Evolutionary conservation across 2,113 vertebrate species (phyloP).

Genomic region (Chloebia gouldiae): DNA sequence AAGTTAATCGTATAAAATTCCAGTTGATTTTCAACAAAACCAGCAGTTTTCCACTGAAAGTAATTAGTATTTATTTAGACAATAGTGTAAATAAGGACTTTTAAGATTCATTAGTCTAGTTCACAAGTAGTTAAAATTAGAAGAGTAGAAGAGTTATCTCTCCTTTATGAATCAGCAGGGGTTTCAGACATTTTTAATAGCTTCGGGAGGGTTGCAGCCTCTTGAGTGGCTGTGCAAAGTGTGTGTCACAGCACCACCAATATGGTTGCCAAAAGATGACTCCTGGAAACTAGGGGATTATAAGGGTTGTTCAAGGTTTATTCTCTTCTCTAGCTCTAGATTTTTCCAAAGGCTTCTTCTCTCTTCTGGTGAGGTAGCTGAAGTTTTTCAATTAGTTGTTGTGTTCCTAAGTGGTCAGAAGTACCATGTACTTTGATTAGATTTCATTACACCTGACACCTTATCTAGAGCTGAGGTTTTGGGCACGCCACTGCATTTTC

Average conservation of each 20-base stretch:
- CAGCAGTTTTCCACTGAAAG: background rate
- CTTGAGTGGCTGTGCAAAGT: background rate
- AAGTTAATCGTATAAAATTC: background rate
- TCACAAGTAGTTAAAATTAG: background rate
- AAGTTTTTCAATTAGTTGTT: background rate
- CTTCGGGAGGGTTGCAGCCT: background rate
- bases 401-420: background rate
- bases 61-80: background rate
- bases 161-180: background rate
- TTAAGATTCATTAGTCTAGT: background rate
- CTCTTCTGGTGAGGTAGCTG: background rate
- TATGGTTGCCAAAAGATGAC: background rate
- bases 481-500: background rate
- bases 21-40: background rate
- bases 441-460: background rate
- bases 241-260: rapidly evolving
- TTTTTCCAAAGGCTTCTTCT: background rate
- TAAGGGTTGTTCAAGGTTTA: background rate
- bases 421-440: background rate
- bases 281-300: background rate
- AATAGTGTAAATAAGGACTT: background rate
- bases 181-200: background rate
- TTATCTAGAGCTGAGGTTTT: background rate
- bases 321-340: background rate
- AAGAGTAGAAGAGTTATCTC: background rate